These are phyloP conservation scores for Pteruthius melanotis DNA, from an alignment of 2,113 vertebrate species.

Conservation along the genomic window DNA sequence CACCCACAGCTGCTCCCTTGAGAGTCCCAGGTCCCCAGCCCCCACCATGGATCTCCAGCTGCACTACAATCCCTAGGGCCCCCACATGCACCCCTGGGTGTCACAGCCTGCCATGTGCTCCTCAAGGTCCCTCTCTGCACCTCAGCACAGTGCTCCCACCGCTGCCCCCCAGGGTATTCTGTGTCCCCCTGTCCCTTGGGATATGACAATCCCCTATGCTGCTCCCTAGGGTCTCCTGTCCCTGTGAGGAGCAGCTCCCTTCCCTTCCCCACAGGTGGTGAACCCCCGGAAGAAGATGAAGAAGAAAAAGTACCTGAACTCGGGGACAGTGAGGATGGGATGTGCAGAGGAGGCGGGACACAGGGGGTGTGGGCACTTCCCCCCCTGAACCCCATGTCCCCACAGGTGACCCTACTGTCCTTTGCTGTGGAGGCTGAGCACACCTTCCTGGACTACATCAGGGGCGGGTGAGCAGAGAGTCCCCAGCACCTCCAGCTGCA, in stretches of 20 bases:
- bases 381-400: background rate
- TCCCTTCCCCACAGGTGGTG: conserved; percentile 75
- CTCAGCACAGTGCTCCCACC: background rate
- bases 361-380: too few species aligned
- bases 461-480: conserved; percentile 85
- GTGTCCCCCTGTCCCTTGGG: rapidly evolving
- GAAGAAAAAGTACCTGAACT: conserved; percentile 96
- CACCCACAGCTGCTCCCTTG: background rate
- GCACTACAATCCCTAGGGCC: background rate
- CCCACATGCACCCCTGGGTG: background rate
- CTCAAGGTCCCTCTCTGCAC: background rate
- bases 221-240: background rate
- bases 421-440: conserved; percentile 91
- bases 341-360: rapidly evolving
- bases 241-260: background rate
- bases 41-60: background rate
- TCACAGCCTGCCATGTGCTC: background rate
- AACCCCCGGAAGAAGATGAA: conserved; percentile 97
- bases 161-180: background rate
- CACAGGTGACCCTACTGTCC: conserved; percentile 89
- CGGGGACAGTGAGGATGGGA: conserved; percentile 83
- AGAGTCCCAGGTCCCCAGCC: too few species aligned
- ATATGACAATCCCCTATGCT: background rate
- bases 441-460: conserved; percentile 95
- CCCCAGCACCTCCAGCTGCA: background rate